Evolutionary conservation across 1,140 invertebrate species (phyloP).

Genomic region (Neoseiulus cucumeris): DNA sequence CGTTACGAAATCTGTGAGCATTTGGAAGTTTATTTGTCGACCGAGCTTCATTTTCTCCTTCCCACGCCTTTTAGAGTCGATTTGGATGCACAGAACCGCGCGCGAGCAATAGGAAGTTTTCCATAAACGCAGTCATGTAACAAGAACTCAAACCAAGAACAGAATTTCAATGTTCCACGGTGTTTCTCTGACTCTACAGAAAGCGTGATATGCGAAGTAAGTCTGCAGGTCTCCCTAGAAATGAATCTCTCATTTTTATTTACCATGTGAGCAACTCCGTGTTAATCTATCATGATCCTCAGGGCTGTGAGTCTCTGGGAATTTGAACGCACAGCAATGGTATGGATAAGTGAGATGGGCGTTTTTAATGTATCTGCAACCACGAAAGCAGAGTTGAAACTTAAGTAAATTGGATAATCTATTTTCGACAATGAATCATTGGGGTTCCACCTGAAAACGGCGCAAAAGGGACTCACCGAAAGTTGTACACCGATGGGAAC

Average conservation of each 20-base stretch:
- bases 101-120: too few relatives aligned
- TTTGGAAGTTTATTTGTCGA: too few relatives aligned
- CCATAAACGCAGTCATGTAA: neutral
- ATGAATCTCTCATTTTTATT: neutral
- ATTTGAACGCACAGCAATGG: slow-evolving; percentile 71
- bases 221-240: neutral
- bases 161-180: too few relatives aligned
- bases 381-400: slow-evolving; percentile 13
- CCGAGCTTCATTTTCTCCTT: too few relatives aligned
- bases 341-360: slow-evolving; percentile 58
- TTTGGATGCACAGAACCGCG: too few relatives aligned
- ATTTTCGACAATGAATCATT: too few relatives aligned
- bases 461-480: slow-evolving; percentile 37
- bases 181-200: neutral
- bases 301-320: slow-evolving; percentile 53
- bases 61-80: too few relatives aligned
- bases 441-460: too few relatives aligned
- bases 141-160: neutral
- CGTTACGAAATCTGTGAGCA: too few relatives aligned
- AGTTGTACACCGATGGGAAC: slow-evolving; percentile 61
- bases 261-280: neutral
- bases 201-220: neutral
- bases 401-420: too few relatives aligned
- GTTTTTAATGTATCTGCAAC: slow-evolving; percentile 29
- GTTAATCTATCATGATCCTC: slow-evolving; percentile 27